Evolutionary conservation across 2,113 vertebrate species (phyloP), one percentile per base, ranked within the genome.

Genomic region (Bambusicola thoracicus): DNA sequence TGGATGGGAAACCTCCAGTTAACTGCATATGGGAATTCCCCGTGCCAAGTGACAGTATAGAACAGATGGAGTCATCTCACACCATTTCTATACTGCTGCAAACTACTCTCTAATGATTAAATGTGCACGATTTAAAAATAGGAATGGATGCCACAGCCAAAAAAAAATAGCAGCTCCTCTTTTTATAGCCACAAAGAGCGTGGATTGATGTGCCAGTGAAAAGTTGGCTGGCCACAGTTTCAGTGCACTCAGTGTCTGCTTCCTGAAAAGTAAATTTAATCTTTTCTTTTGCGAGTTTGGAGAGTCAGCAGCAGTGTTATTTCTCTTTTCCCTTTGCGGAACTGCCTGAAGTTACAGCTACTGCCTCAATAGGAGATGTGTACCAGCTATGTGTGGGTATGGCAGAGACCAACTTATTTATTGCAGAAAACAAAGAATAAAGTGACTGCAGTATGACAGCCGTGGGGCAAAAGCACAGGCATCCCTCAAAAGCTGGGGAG

Each of bases 51-150:
- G 53, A 85, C 27, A 84, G 85, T 2, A 80, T 65, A 65, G 86
- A 96, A 92, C 95, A 96, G 95, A 96, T 96, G 96, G 95, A 96
- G 92, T 65, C 76, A 94, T 79, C 87, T 84, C 70, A 68, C 94
- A 95, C 91, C 92, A 69, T 85, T 85, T 72, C 91, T 87, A 88
- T 77, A 93, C 85, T 38, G 73, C 89, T 90, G 86, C 89, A 90
- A 85, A 92, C 90, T 58, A 96, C 72, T 76, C 89, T 84, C 90
- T 96, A 96, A 96, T 96, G 90, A 96, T 96, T 95, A 93, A 96
- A 96, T 85, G 89, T 10, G 77, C 77, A 81, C 81, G 9, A 69
- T 87, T 87, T 93, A 92, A 96, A 96, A 96, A 94, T 95, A 96
- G 96, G 80, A 86, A 78, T 21, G 80, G 90, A 83, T 93, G 95